Percentiles rank a stretch among this genome's conserved stretches.
These are phyloP conservation scores for Spodoptera littoralis DNA, from an alignment of 2,888 invertebrate species.

Conservation along the genomic window DNA sequence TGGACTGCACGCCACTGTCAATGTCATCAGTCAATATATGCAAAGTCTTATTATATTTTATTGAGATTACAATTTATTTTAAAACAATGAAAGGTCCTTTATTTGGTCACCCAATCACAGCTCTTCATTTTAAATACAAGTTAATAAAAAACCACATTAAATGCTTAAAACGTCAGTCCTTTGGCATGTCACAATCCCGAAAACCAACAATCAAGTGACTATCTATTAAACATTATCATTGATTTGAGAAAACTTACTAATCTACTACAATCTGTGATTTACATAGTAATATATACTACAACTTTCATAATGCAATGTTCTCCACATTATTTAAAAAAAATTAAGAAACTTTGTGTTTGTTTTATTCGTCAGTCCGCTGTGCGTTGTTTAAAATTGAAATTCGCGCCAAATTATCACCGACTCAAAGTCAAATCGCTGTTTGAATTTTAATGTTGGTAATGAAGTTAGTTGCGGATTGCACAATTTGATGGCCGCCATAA, in stretches of 20 bases:
- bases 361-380: background rate
- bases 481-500: too few relatives aligned
- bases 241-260: too few relatives aligned
- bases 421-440: background rate
- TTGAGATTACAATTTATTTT: slow-evolving; percentile 1
- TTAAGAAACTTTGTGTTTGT: too few relatives aligned
- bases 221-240: too few relatives aligned
- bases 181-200: too few relatives aligned
- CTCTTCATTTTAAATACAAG: background rate
- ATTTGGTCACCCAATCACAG: background rate
- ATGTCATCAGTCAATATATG: background rate
- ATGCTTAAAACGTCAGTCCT: too few relatives aligned
- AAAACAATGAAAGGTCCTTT: background rate
- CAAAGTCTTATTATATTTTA: slow-evolving; percentile 1
- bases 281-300: background rate
- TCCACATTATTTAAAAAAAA: background rate
- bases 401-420: background rate
- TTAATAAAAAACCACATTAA: too few relatives aligned
- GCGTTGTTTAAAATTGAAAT: background rate
- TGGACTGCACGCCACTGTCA: too few relatives aligned
- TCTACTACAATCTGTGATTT: too few relatives aligned
- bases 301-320: too few relatives aligned
- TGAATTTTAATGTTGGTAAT: background rate
- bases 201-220: too few relatives aligned
- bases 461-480: too few relatives aligned